Evolutionary conservation across 2,113 vertebrate genomes (phyloP).

Genomic region (Channa argus): DNA sequence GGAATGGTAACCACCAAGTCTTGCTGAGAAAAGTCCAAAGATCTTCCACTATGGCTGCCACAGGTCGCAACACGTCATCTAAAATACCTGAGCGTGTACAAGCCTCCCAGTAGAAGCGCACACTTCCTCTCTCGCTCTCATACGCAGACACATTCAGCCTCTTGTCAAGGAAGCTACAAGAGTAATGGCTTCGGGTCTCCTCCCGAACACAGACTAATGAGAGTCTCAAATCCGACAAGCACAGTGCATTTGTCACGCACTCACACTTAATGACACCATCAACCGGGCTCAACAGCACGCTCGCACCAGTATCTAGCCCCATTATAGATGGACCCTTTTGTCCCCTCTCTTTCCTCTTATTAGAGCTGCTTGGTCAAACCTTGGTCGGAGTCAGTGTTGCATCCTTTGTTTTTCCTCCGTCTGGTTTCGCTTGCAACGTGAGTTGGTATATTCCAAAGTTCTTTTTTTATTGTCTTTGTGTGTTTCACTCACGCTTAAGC

Average conservation of each 20-base stretch:
- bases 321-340: conserved; percentile 61
- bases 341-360: conserved; percentile 47
- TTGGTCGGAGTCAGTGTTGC: not conserved
- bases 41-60: not conserved
- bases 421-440: conserved; percentile 6
- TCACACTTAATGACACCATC: conserved; percentile 74
- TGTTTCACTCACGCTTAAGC: not conserved
- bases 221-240: conserved; percentile 83
- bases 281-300: conserved; percentile 62
- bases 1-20: too few relatives aligned
- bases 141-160: conserved; percentile 50
- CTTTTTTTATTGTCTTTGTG: conserved; percentile 39
- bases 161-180: conserved; percentile 66
- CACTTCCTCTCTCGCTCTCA: not conserved
- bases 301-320: conserved; percentile 41
- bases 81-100: conserved; percentile 5
- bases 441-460: conserved; percentile 31
- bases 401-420: conserved; percentile 16
- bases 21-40: too few relatives aligned
- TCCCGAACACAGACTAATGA: conserved; percentile 84
- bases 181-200: conserved; percentile 78
- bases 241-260: conserved; percentile 82
- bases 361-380: conserved; percentile 37
- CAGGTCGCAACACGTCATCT: not conserved
- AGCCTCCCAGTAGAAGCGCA: conserved; percentile 12